Evolutionary conservation across 2,888 invertebrate species (phyloP).

Genomic region (Stenodera caucasica): DNA sequence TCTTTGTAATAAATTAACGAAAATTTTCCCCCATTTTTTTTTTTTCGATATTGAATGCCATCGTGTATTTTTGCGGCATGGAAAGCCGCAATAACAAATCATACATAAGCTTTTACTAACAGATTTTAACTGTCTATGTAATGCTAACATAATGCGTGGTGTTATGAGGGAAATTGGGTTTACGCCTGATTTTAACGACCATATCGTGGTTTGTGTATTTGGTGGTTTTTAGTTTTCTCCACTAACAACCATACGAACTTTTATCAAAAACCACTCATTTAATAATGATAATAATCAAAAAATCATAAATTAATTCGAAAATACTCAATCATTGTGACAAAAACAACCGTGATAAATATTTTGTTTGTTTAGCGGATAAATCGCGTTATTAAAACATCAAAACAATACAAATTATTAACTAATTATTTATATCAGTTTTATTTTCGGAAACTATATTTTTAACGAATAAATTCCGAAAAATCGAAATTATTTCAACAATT

Average conservation of each 20-base stretch:
- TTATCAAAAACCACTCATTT: background rate
- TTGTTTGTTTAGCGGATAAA: no score
- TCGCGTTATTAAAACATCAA: no score
- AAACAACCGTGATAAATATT: constrained; percentile 26
- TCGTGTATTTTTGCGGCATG: constrained; percentile 37
- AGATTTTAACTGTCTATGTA: constrained; percentile 56
- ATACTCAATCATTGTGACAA: background rate
- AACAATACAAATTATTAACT: no score
- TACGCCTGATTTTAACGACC: constrained; percentile 53
- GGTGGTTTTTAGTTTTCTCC: constrained; percentile 47
- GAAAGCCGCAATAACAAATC: constrained; percentile 56
- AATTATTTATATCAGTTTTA: no score
- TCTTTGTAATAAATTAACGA: no score
- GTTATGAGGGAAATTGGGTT: constrained; percentile 55
- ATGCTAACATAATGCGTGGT: constrained; percentile 55
- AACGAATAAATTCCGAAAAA: background rate
- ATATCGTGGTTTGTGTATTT: constrained; percentile 49
- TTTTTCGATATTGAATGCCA: constrained; percentile 39
- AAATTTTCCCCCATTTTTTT: background rate
- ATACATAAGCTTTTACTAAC: constrained; percentile 57
- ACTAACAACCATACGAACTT: background rate
- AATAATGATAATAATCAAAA: background rate
- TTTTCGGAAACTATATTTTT: no score
- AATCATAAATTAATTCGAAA: background rate
- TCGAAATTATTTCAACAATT: constrained; percentile 32